Conservation (phyloP, 2,113 vertebrate species). For the Microcebus lehilahytsara region DNA sequence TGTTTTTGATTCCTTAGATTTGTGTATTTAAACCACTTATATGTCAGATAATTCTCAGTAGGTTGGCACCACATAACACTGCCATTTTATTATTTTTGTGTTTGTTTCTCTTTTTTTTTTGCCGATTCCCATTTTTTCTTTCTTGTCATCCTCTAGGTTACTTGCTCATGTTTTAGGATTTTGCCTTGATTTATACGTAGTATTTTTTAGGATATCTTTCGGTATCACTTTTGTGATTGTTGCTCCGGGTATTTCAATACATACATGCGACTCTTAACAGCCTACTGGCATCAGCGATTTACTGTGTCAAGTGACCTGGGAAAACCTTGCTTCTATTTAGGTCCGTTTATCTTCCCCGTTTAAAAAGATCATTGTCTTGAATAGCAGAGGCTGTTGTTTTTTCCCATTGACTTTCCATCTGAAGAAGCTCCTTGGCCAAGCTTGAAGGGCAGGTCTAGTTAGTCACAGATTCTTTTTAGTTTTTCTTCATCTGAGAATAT, state of each 20-base stretch:
- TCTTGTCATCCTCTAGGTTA: neutral
- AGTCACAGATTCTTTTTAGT: no score
- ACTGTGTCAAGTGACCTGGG: no score
- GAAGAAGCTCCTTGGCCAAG: neutral
- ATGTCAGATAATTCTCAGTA: neutral
- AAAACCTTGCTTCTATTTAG: accelerated
- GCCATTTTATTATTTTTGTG: neutral
- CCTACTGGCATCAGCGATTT: accelerated
- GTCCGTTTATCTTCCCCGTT: neutral
- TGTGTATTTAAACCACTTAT: neutral
- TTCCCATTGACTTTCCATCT: accelerated
- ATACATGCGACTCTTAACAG: accelerated
- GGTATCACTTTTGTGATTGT: accelerated
- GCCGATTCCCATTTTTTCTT: neutral
- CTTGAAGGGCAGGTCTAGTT: accelerated
- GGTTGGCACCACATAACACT: accelerated
- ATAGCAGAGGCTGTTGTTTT: neutral
- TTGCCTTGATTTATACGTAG: accelerated
- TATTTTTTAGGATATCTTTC: neutral
- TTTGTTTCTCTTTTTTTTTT: neutral
- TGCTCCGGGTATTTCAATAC: neutral
- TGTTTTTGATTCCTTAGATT: neutral
- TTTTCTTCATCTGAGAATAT: neutral
- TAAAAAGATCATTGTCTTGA: neutral
- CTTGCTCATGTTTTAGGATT: neutral